Percentiles rank a stretch among this genome's conserved stretches.
These are phyloP conservation scores for Capitella teleta DNA, from an alignment of 1,140 invertebrate genomes.

Conservation along the genomic window DNA sequence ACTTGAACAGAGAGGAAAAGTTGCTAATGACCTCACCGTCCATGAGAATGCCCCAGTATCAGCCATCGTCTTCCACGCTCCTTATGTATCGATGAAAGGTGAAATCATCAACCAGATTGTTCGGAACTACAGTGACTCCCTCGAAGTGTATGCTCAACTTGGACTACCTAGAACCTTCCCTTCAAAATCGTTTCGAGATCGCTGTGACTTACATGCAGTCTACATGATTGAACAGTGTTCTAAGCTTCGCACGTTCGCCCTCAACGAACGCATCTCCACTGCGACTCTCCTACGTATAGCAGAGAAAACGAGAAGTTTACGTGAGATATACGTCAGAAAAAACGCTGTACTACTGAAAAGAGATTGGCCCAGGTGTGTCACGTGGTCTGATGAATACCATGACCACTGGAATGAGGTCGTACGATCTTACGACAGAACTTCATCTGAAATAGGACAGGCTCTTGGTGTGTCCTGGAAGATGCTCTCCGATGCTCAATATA, in stretches of 20 bases:
- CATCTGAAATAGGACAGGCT: too few species aligned
- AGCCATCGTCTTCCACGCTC: constrained; percentile 22
- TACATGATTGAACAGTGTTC: constrained; percentile 55
- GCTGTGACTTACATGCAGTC: constrained; percentile 54
- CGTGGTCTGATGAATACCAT: too few species aligned
- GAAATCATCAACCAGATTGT: constrained; percentile 17
- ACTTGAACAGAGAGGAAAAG: too few species aligned
- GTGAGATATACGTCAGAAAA: constrained; percentile 55
- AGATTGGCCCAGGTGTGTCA: too few species aligned
- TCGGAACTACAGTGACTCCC: constrained; percentile 22
- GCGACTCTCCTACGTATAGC: constrained; percentile 64
- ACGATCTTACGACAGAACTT: too few species aligned
- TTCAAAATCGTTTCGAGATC: constrained; percentile 37
- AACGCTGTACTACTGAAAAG: constrained; percentile 48
- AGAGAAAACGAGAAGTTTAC: constrained; percentile 48
- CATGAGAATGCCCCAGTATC: constrained; percentile 31
- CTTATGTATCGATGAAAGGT: constrained; percentile 18
- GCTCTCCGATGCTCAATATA: too few species aligned
- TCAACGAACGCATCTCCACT: constrained; percentile 68
- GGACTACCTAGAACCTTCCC: constrained; percentile 50
- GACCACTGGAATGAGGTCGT: too few species aligned
- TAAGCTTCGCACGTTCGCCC: constrained; percentile 55
- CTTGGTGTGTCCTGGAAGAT: too few species aligned
- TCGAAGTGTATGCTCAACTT: constrained; percentile 47
- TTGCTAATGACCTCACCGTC: too few species aligned